Conservation (phyloP, 1,140 invertebrate genomes). For the Gerris buenoi region DNA sequence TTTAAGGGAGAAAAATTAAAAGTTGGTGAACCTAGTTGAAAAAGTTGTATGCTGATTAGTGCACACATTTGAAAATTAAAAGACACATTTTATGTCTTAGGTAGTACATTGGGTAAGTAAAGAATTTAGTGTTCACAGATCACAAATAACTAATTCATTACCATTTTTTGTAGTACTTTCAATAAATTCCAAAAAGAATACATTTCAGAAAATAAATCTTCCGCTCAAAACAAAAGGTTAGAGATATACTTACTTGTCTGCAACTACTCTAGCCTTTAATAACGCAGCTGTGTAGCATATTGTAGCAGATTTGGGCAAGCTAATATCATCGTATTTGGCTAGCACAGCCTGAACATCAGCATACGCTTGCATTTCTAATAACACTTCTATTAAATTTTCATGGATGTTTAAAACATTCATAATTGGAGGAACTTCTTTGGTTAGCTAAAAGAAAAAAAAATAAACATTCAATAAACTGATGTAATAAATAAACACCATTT, state of each 20-base stretch:
- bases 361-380: slow-evolving; percentile 91
- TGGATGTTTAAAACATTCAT: slow-evolving; percentile 92
- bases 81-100: no score
- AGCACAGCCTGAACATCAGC: slow-evolving; percentile 91
- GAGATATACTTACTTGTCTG: slow-evolving; percentile 78
- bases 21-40: no score
- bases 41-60: no score
- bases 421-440: slow-evolving; percentile 92
- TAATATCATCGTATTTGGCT: slow-evolving; percentile 93
- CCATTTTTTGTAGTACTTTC: no score
- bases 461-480: background rate
- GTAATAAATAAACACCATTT: background rate
- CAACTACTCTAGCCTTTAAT: slow-evolving; percentile 79
- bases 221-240: no score
- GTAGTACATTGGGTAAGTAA: no score
- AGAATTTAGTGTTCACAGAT: no score
- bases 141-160: no score
- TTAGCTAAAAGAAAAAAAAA: slow-evolving; percentile 42
- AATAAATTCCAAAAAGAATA: no score
- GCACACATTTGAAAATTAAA: no score
- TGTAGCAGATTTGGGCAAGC: slow-evolving; percentile 87
- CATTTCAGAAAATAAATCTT: no score
- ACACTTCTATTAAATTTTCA: slow-evolving; percentile 91
- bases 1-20: no score
- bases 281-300: slow-evolving; percentile 93